Evolutionary conservation across 2,888 invertebrate genomes (phyloP).

Genomic region (Aradus depressus): DNA sequence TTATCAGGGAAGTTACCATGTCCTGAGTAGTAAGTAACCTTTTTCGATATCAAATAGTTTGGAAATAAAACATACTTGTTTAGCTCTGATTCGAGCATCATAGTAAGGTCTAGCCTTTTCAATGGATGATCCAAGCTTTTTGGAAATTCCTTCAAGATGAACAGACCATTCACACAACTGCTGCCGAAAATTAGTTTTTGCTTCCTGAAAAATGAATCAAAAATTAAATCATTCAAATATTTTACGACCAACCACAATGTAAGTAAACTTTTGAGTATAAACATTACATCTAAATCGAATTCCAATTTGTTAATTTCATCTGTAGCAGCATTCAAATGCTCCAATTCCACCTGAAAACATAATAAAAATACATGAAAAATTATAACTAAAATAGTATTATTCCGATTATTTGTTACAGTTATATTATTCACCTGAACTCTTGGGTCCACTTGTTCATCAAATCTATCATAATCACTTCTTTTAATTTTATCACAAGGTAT

Average conservation of each 20-base stretch:
- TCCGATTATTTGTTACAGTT: neutral
- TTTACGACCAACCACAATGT: slow-evolving; percentile 1
- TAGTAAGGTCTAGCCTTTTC: slow-evolving; percentile 83
- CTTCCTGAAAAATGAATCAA: slow-evolving; percentile 47
- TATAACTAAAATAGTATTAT: neutral
- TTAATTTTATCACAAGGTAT: slow-evolving; percentile 13
- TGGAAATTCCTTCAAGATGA: slow-evolving; percentile 64
- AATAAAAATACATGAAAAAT: slow-evolving; percentile 1
- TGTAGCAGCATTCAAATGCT: slow-evolving; percentile 78
- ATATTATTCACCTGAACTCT: slow-evolving; percentile 11
- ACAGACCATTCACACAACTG: slow-evolving; percentile 72
- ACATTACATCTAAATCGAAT: slow-evolving; percentile 69
- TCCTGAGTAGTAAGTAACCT: neutral
- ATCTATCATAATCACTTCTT: slow-evolving; percentile 15
- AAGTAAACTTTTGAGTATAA: no score
- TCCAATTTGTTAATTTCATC: slow-evolving; percentile 87
- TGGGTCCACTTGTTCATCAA: slow-evolving; percentile 19
- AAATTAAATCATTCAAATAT: neutral
- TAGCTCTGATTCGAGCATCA: slow-evolving; percentile 72
- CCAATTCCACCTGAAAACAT: slow-evolving; percentile 67
- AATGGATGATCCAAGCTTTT: slow-evolving; percentile 72
- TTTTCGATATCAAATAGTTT: neutral
- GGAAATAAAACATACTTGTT: slow-evolving; percentile 45
- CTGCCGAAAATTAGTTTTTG: slow-evolving; percentile 67
- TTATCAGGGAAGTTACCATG: neutral